Base-by-base conservation (phyloP, 2,888 invertebrate genomes). In the Stenodera caucasica region DNA sequence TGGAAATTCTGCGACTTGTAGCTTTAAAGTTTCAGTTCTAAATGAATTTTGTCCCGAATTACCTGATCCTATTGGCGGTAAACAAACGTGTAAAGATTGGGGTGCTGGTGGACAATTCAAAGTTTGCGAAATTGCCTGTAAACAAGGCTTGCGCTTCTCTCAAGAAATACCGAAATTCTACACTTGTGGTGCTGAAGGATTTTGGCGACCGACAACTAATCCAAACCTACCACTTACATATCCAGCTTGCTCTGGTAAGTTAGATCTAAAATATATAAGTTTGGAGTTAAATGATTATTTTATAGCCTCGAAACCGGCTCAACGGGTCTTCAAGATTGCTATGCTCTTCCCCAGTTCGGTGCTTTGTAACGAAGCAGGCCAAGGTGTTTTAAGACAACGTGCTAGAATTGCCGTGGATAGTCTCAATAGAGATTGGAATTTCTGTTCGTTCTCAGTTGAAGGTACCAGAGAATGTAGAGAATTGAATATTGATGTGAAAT, bases 331-430 rank as follows among this genome's bases (percentile, higher is more conserved):
- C 83, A 92, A 91, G 77, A 89, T 98, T 64, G 89, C 90, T 62
- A 93, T 98, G 91, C 85, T 94, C 70, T 97, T 97, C 91, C 96
- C 96, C 65, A 94, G 94, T 60, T 94, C 95, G n/a, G 95, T 96
- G 1, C 88, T 96, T 6, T 98, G 97, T 77, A 97, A 96, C 74
- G 93, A 94, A 79, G 96, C 96, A 23, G 96, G 96, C 0, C 95
- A 96, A 81, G 92, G 91, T 55, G 96, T 96, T 0, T 84, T 96
- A 5, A 86, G 92, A 51, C 94, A 96, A 75, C 92, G 92, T 81
- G 94, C 97, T 1, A 87, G 91, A 68, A 89, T 89, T 71, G 94
- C 96, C 8, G 91, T 98, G 56, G 93, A 95, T 73, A 89, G 93
- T 53, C 84, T 97, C 56, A 96, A 98, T 79, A 87, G 94, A 71